A percentile compares a stretch with the other conserved stretches of the same genome.
phyloP scores from a whole-genome alignment of 2,113 vertebrate genomes.

The Galbula dea region DNA sequence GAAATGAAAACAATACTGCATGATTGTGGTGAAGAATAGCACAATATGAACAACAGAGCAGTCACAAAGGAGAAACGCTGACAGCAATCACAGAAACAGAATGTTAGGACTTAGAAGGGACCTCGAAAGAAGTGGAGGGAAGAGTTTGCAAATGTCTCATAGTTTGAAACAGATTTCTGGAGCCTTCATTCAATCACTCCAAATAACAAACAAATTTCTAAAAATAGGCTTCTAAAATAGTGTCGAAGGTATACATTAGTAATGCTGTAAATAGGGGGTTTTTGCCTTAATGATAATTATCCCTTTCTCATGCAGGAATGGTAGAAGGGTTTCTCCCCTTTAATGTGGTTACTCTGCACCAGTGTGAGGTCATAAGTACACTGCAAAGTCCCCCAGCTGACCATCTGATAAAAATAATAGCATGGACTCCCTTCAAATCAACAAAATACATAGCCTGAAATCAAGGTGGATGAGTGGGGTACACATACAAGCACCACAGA shows the following conservation, averaged over 20 bases:
- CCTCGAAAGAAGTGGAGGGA: neutral
- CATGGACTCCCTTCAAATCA: neutral
- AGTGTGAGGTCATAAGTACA: too few relatives aligned
- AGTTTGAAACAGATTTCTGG: neutral
- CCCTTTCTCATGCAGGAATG: neutral
- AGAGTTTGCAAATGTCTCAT: neutral
- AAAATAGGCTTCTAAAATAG: neutral
- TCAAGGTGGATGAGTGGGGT: neutral
- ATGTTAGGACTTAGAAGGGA: too few relatives aligned
- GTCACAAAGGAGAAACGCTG: neutral
- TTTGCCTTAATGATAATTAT: neutral
- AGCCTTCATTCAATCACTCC: neutral
- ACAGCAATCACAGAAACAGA: too few relatives aligned
- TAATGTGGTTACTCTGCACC: neutral
- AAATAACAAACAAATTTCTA: neutral
- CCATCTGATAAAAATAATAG: neutral
- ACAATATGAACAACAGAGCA: neutral
- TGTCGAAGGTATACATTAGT: neutral
- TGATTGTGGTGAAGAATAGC: neutral
- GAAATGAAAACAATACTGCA: neutral
- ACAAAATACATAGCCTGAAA: neutral
- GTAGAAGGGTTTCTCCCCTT: neutral
- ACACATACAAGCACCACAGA: neutral
- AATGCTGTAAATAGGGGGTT: fast-evolving
- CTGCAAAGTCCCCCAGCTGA: neutral